Percentiles rank a stretch among this genome's conserved stretches.
phyloP scores from a whole-genome alignment of 64 coral and sea anemone genomes.

The Actinia tenebrosa region DNA sequence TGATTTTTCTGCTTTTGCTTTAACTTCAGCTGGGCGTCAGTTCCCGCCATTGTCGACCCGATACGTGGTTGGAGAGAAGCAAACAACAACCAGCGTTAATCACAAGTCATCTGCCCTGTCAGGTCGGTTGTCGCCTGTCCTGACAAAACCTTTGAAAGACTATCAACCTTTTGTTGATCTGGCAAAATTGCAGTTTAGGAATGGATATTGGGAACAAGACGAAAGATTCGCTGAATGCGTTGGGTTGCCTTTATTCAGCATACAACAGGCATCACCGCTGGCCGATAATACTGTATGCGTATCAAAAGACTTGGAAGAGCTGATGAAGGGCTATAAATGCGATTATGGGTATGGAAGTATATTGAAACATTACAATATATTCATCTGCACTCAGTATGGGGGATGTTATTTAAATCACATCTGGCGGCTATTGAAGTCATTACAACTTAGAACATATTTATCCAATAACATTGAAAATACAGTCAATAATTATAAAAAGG shows the following conservation, averaged over 20 bases:
- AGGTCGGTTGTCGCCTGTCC: slow-evolving; percentile 21
- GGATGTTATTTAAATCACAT: not conserved
- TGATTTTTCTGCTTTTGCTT: not conserved
- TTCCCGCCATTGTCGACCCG: slow-evolving; percentile 73
- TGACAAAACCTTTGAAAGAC: slow-evolving; percentile 31
- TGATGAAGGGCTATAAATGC: slow-evolving; percentile 68
- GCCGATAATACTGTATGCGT: slow-evolving; percentile 42
- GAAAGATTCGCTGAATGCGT: slow-evolving; percentile 67
- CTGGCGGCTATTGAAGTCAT: no score
- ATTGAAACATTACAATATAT: not conserved
- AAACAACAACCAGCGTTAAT: slow-evolving; percentile 11
- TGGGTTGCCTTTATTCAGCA: slow-evolving; percentile 33
- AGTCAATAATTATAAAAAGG: no score
- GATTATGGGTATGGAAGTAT: slow-evolving; percentile 20
- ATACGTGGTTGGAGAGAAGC: slow-evolving; percentile 76
- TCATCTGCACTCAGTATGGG: no score
- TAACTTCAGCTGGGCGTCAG: slow-evolving; percentile 13
- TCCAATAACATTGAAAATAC: no score
- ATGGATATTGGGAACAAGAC: slow-evolving; percentile 70
- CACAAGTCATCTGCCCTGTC: not conserved
- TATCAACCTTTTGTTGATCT: slow-evolving; percentile 50
- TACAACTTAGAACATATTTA: no score
- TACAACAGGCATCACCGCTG: slow-evolving; percentile 77
- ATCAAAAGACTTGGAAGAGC: slow-evolving; percentile 17
- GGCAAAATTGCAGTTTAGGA: slow-evolving; percentile 51